Conservation (phyloP, 2,888 invertebrate genomes). For the Ormyrus thymus region DNA sequence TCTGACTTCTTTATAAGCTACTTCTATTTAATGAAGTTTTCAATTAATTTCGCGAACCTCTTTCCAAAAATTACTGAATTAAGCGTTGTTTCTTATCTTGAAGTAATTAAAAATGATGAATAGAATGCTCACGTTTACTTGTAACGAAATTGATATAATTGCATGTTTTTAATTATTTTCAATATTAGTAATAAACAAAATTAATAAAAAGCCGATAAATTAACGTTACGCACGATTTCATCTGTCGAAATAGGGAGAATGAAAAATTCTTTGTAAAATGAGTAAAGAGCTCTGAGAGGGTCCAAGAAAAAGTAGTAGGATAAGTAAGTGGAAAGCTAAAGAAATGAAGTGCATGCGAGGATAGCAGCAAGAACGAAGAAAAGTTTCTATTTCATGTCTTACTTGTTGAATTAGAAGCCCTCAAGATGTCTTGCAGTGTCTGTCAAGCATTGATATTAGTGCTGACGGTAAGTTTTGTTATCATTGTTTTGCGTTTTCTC, state of each 20-base stretch:
- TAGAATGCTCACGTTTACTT: too few relatives aligned
- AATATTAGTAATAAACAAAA: neutral
- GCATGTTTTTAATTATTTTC: neutral
- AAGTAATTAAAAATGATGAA: too few relatives aligned
- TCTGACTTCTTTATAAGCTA: too few relatives aligned
- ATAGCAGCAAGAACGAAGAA: constrained; percentile 26
- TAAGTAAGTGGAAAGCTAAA: constrained; percentile 50
- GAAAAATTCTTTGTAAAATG: constrained; percentile 7
- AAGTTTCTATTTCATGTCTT: constrained; percentile 43
- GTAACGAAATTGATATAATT: neutral
- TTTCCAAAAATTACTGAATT: too few relatives aligned
- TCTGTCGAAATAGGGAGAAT: neutral
- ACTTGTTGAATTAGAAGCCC: constrained; percentile 36
- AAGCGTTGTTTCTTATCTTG: too few relatives aligned
- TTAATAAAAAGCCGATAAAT: neutral
- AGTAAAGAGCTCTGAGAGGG: constrained; percentile 21
- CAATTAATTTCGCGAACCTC: too few relatives aligned
- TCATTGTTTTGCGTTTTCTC: neutral
- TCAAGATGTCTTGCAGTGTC: constrained; percentile 40
- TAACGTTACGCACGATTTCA: neutral
- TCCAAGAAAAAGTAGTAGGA: constrained; percentile 39
- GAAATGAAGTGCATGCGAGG: constrained; percentile 49
- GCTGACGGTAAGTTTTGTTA: constrained; percentile 51
- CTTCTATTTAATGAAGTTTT: too few relatives aligned
- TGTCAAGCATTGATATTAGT: constrained; percentile 39